phyloP scores from a whole-genome alignment of 2,113 vertebrate species.

The Nipponia nippon region DNA sequence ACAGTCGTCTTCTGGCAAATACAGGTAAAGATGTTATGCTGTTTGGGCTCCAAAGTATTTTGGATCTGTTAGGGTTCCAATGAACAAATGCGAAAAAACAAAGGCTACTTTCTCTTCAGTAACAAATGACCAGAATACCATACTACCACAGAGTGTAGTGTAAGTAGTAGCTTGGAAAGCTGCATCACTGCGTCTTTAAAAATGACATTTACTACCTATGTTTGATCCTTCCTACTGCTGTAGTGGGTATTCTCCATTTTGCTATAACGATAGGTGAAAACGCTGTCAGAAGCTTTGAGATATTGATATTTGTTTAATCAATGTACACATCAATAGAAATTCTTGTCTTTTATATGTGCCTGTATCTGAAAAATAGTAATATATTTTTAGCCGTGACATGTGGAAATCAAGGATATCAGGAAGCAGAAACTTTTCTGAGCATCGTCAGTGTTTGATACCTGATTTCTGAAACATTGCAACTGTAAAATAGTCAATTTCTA shows the following conservation, averaged over 20 bases:
- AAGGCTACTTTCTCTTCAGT: background rate
- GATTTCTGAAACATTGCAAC: background rate
- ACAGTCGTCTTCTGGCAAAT: slow-evolving; percentile 81
- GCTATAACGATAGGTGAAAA: background rate
- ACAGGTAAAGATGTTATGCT: slow-evolving; percentile 73
- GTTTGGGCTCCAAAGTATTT: background rate
- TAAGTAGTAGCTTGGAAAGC: background rate
- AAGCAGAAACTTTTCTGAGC: background rate
- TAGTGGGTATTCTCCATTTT: background rate
- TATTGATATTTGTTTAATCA: background rate
- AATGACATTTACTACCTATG: background rate
- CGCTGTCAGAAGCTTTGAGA: background rate
- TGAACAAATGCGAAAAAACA: background rate
- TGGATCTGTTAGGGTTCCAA: background rate
- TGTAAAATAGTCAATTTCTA: background rate
- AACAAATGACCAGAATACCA: background rate
- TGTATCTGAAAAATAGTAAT: background rate
- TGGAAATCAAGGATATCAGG: background rate
- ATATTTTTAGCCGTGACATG: background rate
- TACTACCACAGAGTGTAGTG: background rate
- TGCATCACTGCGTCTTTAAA: background rate
- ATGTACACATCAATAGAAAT: background rate
- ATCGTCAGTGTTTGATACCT: background rate
- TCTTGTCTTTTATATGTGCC: background rate
- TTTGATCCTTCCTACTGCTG: background rate